Percentiles rank a stretch among this genome's conserved stretches.
Evolutionary conservation across 2,797 vertebrate species (phyloP).

Genomic region (Enteromius unitaeniatus): DNA sequence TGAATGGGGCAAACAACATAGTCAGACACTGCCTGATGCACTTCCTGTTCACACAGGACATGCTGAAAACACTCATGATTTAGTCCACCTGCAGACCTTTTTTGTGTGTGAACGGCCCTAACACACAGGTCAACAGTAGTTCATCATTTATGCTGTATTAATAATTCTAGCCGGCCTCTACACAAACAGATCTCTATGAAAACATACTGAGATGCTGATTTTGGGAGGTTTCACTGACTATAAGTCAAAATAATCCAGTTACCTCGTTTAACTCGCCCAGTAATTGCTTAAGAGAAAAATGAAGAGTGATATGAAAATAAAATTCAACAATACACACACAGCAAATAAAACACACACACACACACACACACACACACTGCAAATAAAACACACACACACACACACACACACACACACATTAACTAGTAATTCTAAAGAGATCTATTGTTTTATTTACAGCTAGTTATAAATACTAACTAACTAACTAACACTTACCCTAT

Average conservation of each 20-base stretch:
- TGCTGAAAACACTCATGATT: background rate
- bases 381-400: background rate
- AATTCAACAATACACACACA: background rate
- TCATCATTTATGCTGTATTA: background rate
- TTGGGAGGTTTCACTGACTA: background rate
- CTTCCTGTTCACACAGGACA: background rate
- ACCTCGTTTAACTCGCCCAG: slow-evolving; percentile 97
- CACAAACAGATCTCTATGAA: background rate
- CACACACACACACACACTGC: background rate
- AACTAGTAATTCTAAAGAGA: background rate
- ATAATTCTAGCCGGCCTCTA: background rate
- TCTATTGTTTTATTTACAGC: background rate
- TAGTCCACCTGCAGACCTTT: background rate
- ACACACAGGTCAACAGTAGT: background rate
- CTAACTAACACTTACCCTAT: background rate
- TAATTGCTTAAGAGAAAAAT: slow-evolving; percentile 85
- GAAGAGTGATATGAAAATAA: slow-evolving; percentile 69
- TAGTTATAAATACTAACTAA: background rate
- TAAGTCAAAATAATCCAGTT: slow-evolving; percentile 67
- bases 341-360: background rate
- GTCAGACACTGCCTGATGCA: background rate
- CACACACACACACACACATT: background rate
- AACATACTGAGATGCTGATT: background rate
- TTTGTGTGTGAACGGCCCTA: background rate
- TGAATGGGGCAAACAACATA: slow-evolving; percentile 62